Base-by-base conservation (phyloP, 1,140 invertebrate species). In the Papilio aristodemus region DNA sequence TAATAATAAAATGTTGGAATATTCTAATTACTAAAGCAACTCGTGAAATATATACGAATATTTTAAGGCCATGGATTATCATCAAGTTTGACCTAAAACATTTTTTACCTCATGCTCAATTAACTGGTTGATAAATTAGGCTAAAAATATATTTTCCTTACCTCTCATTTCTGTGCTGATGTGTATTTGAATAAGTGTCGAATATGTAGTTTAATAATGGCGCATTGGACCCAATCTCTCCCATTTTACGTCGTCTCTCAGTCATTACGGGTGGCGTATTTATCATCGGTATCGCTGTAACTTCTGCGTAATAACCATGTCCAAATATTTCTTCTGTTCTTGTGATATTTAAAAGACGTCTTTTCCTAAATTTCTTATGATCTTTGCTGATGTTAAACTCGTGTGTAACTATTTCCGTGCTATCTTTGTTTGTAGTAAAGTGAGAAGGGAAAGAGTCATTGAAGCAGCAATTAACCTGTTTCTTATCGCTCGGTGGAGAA, bases 141-240 rank as follows among this genome's bases (percentile, higher is more conserved):
- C 60, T 69, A 39, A 46, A 38, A 27, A 46, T 67, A 36, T 54
- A 25, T 46, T 39, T 64, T 54, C 78, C 78, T 86, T 77, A 91
- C 87, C 83, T 89, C 14, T 87, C 86, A 77, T 91, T 90, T 66
- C 83, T 85, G 59, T 91, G 89, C 11, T 91, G 84, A 74, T 91
- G 89, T 46, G 89, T 84, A 71, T 87, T 91, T 9, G 89, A 86
- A 75, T 90, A 89, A 1, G 89, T 85, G 73, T 91, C 89, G 74
- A 91, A 91, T 73, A 91, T 91, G 70, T 91, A 91, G 72, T 91
- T 91, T n/a, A 91, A 77, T 9, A 91, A 72, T 14, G 89, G 89
- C 0, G 89, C 85, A 64, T 84, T 89, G 19, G 89, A 91, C 1
- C 89, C 89, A 0, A 85, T 79, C 59, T 90, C 89, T 9, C 84